Conservation (phyloP, 2,888 invertebrate genomes). For the Polylopha cassiicola region DNA sequence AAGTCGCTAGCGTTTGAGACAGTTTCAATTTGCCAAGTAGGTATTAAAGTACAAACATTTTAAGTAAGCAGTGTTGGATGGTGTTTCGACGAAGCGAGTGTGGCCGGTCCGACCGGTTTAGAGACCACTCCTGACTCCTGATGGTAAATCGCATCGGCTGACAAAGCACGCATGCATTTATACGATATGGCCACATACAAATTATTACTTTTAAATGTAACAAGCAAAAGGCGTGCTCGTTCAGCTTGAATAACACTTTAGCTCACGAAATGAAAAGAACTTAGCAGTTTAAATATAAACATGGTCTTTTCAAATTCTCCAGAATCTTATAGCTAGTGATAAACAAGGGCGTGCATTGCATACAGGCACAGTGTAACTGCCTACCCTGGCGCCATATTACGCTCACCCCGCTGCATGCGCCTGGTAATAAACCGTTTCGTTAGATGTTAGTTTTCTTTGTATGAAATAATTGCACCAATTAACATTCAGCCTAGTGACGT, state of each 20-base stretch:
- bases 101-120: constrained; percentile 68
- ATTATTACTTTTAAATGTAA: not conserved
- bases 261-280: too few species aligned
- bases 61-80: constrained; percentile 45
- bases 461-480: too few species aligned
- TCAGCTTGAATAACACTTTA: not conserved
- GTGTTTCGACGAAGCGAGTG: constrained; percentile 52
- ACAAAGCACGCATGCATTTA: constrained; percentile 45
- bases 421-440: too few species aligned
- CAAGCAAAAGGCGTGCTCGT: constrained; percentile 1
- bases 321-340: too few species aligned
- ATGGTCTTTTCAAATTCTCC: too few species aligned
- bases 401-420: too few species aligned
- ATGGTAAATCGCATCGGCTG: constrained; percentile 70
- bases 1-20: constrained; percentile 26
- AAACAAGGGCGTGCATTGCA: constrained; percentile 1
- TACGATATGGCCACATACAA: constrained; percentile 8
- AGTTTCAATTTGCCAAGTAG: constrained; percentile 57
- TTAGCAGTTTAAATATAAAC: too few species aligned
- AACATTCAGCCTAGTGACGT: too few species aligned
- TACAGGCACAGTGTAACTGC: too few species aligned
- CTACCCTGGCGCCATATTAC: too few species aligned
- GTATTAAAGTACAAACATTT: constrained; percentile 53
- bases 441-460: too few species aligned
- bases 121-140: constrained; percentile 64